Evolutionary conservation across 2,888 invertebrate species (phyloP).

Genomic region (Acheta domesticus): DNA sequence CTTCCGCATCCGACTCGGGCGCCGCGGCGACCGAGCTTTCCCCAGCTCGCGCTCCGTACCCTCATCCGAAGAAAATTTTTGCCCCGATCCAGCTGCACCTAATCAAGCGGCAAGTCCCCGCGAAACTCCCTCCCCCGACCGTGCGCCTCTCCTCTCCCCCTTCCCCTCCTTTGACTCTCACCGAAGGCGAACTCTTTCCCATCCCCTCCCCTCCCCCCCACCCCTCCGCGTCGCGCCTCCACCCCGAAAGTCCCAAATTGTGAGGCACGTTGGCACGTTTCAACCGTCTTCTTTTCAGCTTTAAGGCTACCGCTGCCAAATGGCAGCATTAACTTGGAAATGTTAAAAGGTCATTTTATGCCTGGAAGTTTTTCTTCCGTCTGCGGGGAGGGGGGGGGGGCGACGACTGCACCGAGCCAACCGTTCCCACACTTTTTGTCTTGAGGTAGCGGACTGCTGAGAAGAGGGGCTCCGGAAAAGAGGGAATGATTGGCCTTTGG

Average conservation of each 20-base stretch:
- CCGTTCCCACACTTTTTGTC: constrained; percentile 18
- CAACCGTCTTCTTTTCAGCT: constrained; percentile 2
- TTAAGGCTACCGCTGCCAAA: constrained; percentile 9
- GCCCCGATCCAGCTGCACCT: not conserved
- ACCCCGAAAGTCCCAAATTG: constrained; percentile 3
- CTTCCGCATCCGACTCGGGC: too few species aligned
- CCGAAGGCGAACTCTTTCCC: too few species aligned
- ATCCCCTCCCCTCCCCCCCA: not conserved
- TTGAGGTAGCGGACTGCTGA: not conserved
- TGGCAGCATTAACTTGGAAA: constrained; percentile 18
- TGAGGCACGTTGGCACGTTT: constrained; percentile 6
- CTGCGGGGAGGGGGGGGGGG: not conserved
- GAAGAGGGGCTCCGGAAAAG: not conserved
- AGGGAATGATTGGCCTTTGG: constrained; percentile 18
- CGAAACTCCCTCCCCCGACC: not conserved
- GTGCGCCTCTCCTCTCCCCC: not conserved
- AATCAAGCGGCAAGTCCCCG: not conserved
- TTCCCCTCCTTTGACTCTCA: not conserved
- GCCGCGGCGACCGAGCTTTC: too few species aligned
- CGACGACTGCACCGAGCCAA: not conserved
- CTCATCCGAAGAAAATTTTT: not conserved
- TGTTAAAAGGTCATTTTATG: constrained; percentile 18
- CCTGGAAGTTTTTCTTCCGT: constrained; percentile 6
- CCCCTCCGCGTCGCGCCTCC: not conserved
- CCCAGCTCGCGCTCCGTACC: too few species aligned